Percentiles rank a stretch among this genome's conserved stretches.
Conservation (phyloP, 2,113 vertebrate species). For the Balaeniceps rex region DNA sequence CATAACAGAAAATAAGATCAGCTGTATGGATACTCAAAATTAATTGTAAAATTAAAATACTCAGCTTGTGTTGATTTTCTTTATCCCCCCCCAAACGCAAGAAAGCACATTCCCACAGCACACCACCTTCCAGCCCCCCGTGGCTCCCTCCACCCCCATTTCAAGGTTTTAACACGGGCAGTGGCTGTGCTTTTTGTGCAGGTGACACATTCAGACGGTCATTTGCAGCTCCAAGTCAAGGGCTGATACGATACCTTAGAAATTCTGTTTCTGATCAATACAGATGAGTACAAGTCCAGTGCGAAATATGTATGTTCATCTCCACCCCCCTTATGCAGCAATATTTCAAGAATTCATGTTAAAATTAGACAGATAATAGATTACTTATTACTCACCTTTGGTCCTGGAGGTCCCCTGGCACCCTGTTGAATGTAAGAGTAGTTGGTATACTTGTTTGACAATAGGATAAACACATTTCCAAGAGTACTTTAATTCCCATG, state of each 20-base stretch:
- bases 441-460: not conserved
- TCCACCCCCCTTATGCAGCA: not conserved
- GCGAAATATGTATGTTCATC: not conserved
- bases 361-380: not conserved
- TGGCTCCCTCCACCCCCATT: not conserved
- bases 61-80: not conserved
- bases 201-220: not conserved
- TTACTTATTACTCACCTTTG: slow-evolving; percentile 72
- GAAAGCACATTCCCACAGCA: not conserved
- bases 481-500: not conserved
- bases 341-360: not conserved
- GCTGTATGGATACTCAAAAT: not conserved
- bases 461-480: not conserved
- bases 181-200: not conserved
- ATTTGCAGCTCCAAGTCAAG: not conserved
- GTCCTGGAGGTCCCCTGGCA: slow-evolving; percentile 78
- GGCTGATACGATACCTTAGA: not conserved
- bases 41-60: not conserved
- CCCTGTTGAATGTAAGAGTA: slow-evolving; percentile 71
- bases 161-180: not conserved
- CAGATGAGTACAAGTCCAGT: not conserved
- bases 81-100: not conserved
- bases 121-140: not conserved
- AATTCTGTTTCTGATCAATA: not conserved
- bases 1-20: not conserved